A percentile compares a stretch with the other conserved stretches of the same genome.
These are phyloP conservation scores for Acrossocheilus wenchowensis DNA, from an alignment of 2,797 vertebrate species.

Conservation along the genomic window DNA sequence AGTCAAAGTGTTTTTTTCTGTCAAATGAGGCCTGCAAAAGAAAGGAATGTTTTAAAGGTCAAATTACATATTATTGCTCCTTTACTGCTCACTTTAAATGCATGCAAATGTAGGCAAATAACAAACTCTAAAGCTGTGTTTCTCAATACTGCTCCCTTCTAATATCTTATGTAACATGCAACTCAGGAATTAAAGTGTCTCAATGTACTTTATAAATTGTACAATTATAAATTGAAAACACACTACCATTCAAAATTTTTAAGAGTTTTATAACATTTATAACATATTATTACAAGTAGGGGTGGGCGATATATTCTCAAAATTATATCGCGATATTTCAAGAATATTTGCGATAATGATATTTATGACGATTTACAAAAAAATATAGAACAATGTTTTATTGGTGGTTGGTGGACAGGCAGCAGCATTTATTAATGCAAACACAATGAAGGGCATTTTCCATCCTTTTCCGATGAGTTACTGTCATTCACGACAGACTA, in stretches of 20 bases:
- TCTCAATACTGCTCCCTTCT: not conserved
- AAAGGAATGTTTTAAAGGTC: constrained; percentile 4
- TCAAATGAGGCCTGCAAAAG: constrained; percentile 82
- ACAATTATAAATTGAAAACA: not conserved
- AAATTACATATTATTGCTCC: not conserved
- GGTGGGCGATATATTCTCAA: no score
- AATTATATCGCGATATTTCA: no score
- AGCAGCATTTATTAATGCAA: no score
- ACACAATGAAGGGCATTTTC: no score
- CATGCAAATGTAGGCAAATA: not conserved
- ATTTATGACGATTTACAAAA: no score
- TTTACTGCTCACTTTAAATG: not conserved
- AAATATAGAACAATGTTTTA: no score
- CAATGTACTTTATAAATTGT: not conserved
- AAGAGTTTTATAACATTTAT: not conserved
- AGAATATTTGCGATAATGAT: no score
- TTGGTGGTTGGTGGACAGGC: no score
- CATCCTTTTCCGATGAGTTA: no score
- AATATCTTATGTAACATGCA: not conserved
- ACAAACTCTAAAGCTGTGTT: not conserved
- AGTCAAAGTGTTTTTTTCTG: constrained; percentile 83
- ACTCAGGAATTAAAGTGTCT: not conserved
- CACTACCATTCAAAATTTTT: not conserved
- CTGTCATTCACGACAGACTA: no score
- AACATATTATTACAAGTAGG: not conserved